Percentiles rank a stretch among this genome's conserved stretches.
These are phyloP conservation scores for Alethe castanea DNA, from an alignment of 2,113 vertebrate species.

Conservation along the genomic window DNA sequence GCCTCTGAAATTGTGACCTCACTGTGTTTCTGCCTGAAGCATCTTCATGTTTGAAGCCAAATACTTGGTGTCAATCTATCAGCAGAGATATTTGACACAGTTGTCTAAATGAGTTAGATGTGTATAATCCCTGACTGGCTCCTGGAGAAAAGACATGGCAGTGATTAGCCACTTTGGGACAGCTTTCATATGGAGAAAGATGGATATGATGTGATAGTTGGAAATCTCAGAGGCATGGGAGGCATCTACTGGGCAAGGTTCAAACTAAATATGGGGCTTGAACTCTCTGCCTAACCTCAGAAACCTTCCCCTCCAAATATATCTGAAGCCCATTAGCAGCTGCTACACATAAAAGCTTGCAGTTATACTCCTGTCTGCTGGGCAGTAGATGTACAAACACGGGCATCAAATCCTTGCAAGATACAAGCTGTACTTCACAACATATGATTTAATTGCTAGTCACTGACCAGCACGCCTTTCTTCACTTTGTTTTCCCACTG, in stretches of 20 bases:
- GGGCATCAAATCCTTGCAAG: background rate
- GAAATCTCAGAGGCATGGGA: background rate
- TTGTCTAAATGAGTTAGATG: background rate
- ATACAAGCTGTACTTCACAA: background rate
- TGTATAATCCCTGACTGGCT: background rate
- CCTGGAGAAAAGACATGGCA: background rate
- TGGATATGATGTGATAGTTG: background rate
- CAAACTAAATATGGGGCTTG: background rate
- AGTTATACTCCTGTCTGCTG: background rate
- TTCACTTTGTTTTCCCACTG: background rate
- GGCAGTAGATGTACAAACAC: background rate
- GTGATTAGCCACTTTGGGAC: background rate
- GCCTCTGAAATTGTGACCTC: background rate
- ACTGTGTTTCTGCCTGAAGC: background rate
- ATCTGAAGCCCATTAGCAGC: background rate
- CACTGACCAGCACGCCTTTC: background rate
- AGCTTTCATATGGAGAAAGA: background rate
- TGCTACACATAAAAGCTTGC: background rate
- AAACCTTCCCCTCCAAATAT: background rate
- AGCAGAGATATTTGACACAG: background rate
- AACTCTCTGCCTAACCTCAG: background rate
- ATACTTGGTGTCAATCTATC: background rate
- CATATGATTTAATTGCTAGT: background rate
- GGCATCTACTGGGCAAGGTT: background rate
- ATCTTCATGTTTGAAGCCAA: background rate